Percentiles rank a stretch among this genome's conserved stretches.
phyloP scores from a whole-genome alignment of 2,888 invertebrate genomes.

The Parnassius orleans region DNA sequence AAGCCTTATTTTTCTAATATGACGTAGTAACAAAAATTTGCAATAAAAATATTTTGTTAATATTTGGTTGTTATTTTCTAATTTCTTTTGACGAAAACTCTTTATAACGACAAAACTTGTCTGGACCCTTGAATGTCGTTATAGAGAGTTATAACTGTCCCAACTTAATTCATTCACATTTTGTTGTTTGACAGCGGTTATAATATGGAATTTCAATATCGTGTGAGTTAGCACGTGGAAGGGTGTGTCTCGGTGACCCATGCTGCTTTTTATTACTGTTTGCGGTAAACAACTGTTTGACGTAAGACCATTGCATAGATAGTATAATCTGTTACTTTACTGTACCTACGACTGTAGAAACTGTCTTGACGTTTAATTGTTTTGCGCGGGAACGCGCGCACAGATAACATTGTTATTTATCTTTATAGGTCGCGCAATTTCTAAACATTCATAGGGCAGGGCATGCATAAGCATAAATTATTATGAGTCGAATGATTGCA shows the following conservation, averaged over 20 bases:
- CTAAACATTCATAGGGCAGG: conserved; percentile 19
- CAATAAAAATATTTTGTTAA: too few relatives aligned
- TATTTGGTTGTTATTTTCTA: too few relatives aligned
- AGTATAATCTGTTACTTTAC: conserved; percentile 14
- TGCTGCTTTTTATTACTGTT: conserved; percentile 29
- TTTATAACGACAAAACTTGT: too few relatives aligned
- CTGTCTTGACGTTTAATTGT: conserved; percentile 38
- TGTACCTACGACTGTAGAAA: conserved; percentile 30
- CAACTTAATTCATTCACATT: background rate
- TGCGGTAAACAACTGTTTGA: conserved; percentile 30
- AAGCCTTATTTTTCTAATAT: too few relatives aligned
- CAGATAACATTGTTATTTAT: conserved; percentile 23
- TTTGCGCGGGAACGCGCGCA: conserved; percentile 24
- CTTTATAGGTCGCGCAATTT: conserved; percentile 24
- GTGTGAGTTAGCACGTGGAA: conserved; percentile 34
- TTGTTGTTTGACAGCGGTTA: background rate
- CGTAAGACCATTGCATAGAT: conserved; percentile 32
- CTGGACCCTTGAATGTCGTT: too few relatives aligned
- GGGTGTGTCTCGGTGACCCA: conserved; percentile 45
- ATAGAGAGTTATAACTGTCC: too few relatives aligned
- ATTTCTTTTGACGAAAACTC: too few relatives aligned
- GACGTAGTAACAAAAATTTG: too few relatives aligned
- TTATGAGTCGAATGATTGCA: background rate
- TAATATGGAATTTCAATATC: conserved; percentile 12
- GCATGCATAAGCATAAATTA: conserved; percentile 6